These are phyloP conservation scores for Trichechus manatus DNA, from an alignment of 2,113 vertebrate genomes.

Conservation along the genomic window DNA sequence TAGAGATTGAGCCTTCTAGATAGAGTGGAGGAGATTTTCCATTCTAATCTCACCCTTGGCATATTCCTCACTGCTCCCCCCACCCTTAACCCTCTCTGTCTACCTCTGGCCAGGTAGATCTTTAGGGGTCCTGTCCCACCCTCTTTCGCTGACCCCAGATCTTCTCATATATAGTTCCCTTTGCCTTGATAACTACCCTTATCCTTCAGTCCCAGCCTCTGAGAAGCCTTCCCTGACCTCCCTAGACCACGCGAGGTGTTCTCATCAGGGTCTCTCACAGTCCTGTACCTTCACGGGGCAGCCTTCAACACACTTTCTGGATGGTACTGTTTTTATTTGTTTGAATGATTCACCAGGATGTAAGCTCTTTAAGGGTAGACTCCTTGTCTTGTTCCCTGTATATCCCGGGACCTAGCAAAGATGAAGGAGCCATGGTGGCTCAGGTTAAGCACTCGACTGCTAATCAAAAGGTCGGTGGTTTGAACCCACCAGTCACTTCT, in stretches of 20 bases:
- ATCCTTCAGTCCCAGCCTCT: neutral
- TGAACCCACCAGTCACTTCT: neutral
- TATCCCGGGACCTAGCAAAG: neutral
- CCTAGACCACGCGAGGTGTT: fast-evolving
- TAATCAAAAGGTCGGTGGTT: neutral
- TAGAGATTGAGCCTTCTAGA: neutral
- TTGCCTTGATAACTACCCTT: neutral
- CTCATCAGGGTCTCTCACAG: neutral
- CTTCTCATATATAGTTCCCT: neutral
- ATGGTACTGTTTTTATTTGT: neutral
- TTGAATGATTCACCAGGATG: neutral
- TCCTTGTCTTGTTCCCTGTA: neutral
- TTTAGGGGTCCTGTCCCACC: neutral
- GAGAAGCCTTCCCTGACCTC: neutral
- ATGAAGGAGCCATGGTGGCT: neutral
- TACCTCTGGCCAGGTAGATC: neutral
- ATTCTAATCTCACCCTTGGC: neutral
- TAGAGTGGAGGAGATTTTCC: neutral
- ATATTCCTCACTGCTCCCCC: too few species aligned
- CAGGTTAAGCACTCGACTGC: too few species aligned
- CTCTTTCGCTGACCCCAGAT: neutral
- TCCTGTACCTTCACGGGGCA: neutral
- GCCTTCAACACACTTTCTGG: neutral
- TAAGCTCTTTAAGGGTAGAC: neutral
- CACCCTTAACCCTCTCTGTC: neutral